These are phyloP conservation scores for Sinocyclocheilus grahami DNA, from an alignment of 2,113 vertebrate genomes.

Conservation along the genomic window DNA sequence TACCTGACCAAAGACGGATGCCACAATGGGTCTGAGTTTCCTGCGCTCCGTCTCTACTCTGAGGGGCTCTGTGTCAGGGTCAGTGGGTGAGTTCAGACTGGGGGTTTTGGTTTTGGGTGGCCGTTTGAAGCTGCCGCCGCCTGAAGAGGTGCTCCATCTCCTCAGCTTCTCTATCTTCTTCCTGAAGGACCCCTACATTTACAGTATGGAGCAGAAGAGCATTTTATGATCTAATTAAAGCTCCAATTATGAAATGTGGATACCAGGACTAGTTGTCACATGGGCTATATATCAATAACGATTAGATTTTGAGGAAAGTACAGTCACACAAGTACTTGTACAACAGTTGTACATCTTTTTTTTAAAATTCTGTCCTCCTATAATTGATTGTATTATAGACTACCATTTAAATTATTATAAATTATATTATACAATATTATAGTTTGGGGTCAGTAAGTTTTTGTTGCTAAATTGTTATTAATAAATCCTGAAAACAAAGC, in stretches of 20 bases:
- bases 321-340: not conserved
- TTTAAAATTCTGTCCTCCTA: not conserved
- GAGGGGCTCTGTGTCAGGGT: slow-evolving; percentile 60
- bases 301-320: not conserved
- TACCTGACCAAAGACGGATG: slow-evolving; percentile 81
- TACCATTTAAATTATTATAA: too few relatives aligned
- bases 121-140: slow-evolving; percentile 66
- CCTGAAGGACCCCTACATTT: slow-evolving; percentile 75
- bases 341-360: not conserved
- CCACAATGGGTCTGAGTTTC: slow-evolving; percentile 74
- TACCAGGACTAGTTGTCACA: not conserved
- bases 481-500: too few relatives aligned
- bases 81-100: slow-evolving; percentile 69
- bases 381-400: not conserved
- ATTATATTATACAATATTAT: too few relatives aligned
- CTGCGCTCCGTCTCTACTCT: slow-evolving; percentile 61
- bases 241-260: not conserved
- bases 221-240: not conserved
- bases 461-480: too few relatives aligned
- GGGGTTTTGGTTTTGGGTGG: slow-evolving; percentile 70
- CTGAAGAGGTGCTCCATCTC: slow-evolving; percentile 73
- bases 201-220: not conserved
- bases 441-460: not conserved
- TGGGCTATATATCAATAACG: not conserved
- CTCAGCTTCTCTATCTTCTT: slow-evolving; percentile 76